These are phyloP conservation scores for Gymnoscopelus braueri DNA, from an alignment of 2,797 vertebrate species.

Conservation along the genomic window DNA sequence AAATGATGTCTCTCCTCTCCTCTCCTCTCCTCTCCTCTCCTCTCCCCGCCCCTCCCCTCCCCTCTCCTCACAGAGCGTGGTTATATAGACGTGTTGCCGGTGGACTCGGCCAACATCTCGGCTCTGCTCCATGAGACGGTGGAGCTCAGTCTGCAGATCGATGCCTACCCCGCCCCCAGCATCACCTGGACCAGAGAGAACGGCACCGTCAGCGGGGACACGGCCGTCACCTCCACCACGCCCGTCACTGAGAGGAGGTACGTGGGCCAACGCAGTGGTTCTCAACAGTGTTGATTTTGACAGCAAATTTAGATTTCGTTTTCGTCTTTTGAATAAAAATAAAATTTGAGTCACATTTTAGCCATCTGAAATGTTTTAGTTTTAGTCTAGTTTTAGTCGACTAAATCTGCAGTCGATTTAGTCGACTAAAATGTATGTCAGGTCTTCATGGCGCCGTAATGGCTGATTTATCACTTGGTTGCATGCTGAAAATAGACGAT, in stretches of 20 bases:
- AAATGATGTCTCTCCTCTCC: too few species aligned
- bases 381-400: too few species aligned
- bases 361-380: too few species aligned
- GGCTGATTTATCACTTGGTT: too few species aligned
- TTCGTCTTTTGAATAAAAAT: too few species aligned
- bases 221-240: conserved; percentile 65
- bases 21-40: neutral
- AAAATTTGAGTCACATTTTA: too few species aligned
- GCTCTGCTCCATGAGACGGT: conserved; percentile 81
- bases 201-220: conserved; percentile 70
- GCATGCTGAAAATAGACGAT: too few species aligned
- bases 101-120: conserved; percentile 64
- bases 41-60: neutral
- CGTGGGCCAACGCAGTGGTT: conserved; percentile 44
- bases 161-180: conserved; percentile 84
- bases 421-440: too few species aligned
- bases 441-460: too few species aligned
- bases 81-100: conserved; percentile 78
- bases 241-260: conserved; percentile 83
- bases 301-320: too few species aligned
- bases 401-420: too few species aligned
- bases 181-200: conserved; percentile 86
- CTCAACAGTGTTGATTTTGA: too few species aligned
- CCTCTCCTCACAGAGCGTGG: conserved; percentile 77
- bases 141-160: conserved; percentile 79